phyloP scores from a whole-genome alignment of 2,113 vertebrate genomes.

The Anhinga anhinga region DNA sequence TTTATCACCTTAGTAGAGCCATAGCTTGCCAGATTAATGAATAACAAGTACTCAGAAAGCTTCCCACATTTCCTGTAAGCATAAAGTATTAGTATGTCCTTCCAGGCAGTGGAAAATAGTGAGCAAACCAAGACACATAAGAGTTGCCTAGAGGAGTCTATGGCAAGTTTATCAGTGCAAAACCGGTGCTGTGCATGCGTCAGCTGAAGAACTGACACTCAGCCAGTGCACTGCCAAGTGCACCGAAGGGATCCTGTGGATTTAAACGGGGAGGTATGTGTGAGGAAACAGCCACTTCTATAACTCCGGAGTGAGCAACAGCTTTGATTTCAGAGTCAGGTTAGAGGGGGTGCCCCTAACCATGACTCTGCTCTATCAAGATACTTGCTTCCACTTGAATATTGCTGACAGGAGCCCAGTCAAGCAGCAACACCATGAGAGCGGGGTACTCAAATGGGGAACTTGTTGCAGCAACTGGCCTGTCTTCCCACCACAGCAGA shows the following conservation, averaged over 20 bases:
- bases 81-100: slow-evolving; percentile 1
- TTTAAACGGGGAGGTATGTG: not conserved
- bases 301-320: not conserved
- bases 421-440: not conserved
- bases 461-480: not conserved
- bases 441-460: not conserved
- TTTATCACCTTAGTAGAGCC: slow-evolving; percentile 57
- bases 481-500: not conserved
- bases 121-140: not conserved
- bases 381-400: not conserved
- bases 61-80: slow-evolving; percentile 28
- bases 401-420: not conserved
- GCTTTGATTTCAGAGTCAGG: not conserved
- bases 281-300: not conserved
- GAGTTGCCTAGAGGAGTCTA: not conserved
- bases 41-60: slow-evolving; percentile 53
- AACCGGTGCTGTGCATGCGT: not conserved
- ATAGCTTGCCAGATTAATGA: slow-evolving; percentile 63
- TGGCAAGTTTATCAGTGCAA: not conserved
- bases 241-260: not conserved
- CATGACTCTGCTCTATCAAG: not conserved
- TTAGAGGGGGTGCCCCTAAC: not conserved
- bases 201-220: not conserved
- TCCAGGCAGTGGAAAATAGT: slow-evolving; percentile 40
- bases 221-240: not conserved